Evolutionary conservation across 2,113 vertebrate genomes (phyloP), one percentile per base, ranked within the genome.

Genomic region (Vulpes lagopus): DNA sequence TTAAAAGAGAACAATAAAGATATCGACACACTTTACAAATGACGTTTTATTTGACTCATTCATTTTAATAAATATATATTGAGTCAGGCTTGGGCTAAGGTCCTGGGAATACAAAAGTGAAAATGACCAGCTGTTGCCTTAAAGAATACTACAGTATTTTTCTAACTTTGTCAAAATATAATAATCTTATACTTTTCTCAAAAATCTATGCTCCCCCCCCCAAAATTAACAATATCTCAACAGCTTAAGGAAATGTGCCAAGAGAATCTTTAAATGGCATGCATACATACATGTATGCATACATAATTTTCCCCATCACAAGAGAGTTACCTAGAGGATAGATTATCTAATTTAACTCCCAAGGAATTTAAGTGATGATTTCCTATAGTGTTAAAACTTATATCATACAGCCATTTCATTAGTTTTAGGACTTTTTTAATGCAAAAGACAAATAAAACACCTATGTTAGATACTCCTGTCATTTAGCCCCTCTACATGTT

Each of bases 151-250:
- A 30, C 35, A 30, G 43, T 64, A 88, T 82, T 89, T 11, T 71
- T 90, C 38, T 67, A 69, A 85, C 30, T 12, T 67, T 23, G 64
- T 19, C 11, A 96, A 97, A 76, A 87, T 55, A 78, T 55, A 97
- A 23, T 22, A 78, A 90, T 53, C 35, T 91, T 71, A 84, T 65
- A 38, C 65, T 97, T 96, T 97, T 90, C 95, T 97, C 62, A 43
- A 94, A 97, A 97, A 35, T 51, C 7, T 65, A 1, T 59, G 16
- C 43, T 43, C 7, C 43, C 43, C 43, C 43, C 43, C 0, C 38
- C 25, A 17, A 78, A 27, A 9, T 64, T 79, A 78, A n/a, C 53
- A 74, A n/a, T 57, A 49, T 11, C 27, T 90, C 49, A 32, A 57
- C 17, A 71, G 9, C 60, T 62, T 78, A 20, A n/a, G 20, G 35